Evolutionary conservation across 2,888 invertebrate genomes (phyloP).

Genomic region (Capitulum mitella): DNA sequence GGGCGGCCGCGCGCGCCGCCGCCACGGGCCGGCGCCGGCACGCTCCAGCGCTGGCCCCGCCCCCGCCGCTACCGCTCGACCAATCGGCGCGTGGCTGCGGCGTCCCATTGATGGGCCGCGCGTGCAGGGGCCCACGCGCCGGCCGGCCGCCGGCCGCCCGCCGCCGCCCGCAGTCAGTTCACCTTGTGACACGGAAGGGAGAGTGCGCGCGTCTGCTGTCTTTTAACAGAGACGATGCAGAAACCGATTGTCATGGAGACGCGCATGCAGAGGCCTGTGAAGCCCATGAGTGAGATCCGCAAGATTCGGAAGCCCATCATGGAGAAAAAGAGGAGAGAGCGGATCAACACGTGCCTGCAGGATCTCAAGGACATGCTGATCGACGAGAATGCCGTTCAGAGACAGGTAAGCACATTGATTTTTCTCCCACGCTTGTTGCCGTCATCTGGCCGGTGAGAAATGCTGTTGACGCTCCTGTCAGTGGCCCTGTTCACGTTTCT

Average conservation of each 20-base stretch:
- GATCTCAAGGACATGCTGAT: constrained; percentile 26
- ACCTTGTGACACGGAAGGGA: not conserved
- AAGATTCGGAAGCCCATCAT: constrained; percentile 27
- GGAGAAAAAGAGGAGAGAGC: constrained; percentile 27
- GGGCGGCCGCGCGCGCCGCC: not conserved
- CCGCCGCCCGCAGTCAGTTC: not conserved
- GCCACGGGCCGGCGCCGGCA: not conserved
- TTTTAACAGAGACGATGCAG: no score
- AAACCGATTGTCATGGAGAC: not conserved
- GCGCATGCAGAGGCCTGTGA: not conserved
- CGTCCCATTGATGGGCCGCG: not conserved
- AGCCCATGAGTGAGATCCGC: not conserved
- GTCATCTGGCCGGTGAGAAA: no score
- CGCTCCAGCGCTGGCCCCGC: not conserved
- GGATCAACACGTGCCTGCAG: constrained; percentile 20
- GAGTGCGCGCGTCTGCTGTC: not conserved
- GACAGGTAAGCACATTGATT: not conserved
- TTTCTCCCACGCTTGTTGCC: no score
- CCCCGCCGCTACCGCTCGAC: not conserved
- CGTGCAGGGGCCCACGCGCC: not conserved
- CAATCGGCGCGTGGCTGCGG: not conserved
- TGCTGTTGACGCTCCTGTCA: no score
- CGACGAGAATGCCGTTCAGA: constrained; percentile 19
- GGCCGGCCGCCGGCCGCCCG: not conserved
- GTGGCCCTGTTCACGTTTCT: no score